Evolutionary conservation across 2,113 vertebrate genomes (phyloP).

Genomic region (Arvicanthis niloticus): DNA sequence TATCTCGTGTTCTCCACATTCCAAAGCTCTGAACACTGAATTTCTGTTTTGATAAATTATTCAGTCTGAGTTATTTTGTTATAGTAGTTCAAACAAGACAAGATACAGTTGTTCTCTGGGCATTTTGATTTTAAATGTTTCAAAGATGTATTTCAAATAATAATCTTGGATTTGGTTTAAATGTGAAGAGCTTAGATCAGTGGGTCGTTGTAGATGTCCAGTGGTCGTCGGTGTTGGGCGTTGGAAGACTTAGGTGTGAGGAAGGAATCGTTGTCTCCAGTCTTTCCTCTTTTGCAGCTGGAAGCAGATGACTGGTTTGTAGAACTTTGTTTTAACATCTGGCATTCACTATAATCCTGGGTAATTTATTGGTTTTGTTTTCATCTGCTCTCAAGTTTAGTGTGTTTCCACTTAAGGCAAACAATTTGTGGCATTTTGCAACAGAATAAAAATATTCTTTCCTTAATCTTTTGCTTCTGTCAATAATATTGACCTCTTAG

Average conservation of each 20-base stretch:
- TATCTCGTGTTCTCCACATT: not conserved
- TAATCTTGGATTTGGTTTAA: constrained; percentile 3
- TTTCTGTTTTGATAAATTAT: not conserved
- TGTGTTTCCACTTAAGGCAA: constrained; percentile 46
- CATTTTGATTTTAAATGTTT: constrained; percentile 30
- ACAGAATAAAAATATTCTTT: constrained; percentile 59
- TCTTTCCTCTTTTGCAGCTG: constrained; percentile 48
- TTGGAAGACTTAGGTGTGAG: not conserved
- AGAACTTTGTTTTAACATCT: constrained; percentile 61
- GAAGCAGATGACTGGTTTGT: constrained; percentile 55
- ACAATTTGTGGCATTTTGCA: constrained; percentile 56
- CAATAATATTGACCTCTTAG: not conserved
- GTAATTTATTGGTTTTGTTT: constrained; percentile 69
- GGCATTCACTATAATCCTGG: constrained; percentile 23
- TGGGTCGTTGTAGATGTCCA: not conserved
- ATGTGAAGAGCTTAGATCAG: not conserved
- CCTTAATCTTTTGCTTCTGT: constrained; percentile 32
- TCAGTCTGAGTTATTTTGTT: not conserved
- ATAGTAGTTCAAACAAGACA: not conserved
- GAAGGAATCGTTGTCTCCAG: not conserved
- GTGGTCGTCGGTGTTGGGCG: not conserved
- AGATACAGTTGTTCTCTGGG: not conserved
- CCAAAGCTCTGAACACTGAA: not conserved
- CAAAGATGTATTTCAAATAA: not conserved
- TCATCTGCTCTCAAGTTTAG: constrained; percentile 61